These are phyloP conservation scores for Mayetiola destructor DNA, from an alignment of 2,888 invertebrate species.

Conservation along the genomic window DNA sequence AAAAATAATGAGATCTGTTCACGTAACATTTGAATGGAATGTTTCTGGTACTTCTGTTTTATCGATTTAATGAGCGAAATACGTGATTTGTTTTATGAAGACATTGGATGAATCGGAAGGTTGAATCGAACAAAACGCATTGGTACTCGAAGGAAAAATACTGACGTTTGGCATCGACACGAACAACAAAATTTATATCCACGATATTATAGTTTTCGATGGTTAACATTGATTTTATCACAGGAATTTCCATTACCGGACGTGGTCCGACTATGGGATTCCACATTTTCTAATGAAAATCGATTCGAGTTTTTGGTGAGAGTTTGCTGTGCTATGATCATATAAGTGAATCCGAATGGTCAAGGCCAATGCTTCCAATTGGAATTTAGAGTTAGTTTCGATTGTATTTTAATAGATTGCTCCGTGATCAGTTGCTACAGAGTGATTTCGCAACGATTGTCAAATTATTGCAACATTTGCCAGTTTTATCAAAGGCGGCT, in stretches of 20 bases:
- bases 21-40: too few species aligned
- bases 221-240: slow-evolving; percentile 87
- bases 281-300: slow-evolving; percentile 76
- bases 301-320: slow-evolving; percentile 84
- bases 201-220: slow-evolving; percentile 94
- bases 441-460: slow-evolving; percentile 91
- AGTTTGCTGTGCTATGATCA: slow-evolving; percentile 94
- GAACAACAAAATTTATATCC: slow-evolving; percentile 77
- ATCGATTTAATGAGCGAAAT: slow-evolving; percentile 97
- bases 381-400: neutral
- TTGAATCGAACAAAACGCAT: slow-evolving; percentile 79
- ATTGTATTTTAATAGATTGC: slow-evolving; percentile 43
- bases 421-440: slow-evolving; percentile 64
- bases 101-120: slow-evolving; percentile 84
- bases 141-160: slow-evolving; percentile 58
- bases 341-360: slow-evolving; percentile 47
- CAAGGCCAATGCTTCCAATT: neutral
- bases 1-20: too few species aligned
- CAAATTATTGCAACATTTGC: slow-evolving; percentile 85
- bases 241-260: slow-evolving; percentile 97
- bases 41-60: slow-evolving; percentile 95
- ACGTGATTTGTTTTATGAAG: slow-evolving; percentile 91
- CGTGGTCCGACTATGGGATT: slow-evolving; percentile 95
- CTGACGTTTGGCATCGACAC: slow-evolving; percentile 58
- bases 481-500: slow-evolving; percentile 67